Percentiles rank a stretch among this genome's conserved stretches.
phyloP scores from a whole-genome alignment of 2,888 invertebrate species.

The Cyaniris semiargus region DNA sequence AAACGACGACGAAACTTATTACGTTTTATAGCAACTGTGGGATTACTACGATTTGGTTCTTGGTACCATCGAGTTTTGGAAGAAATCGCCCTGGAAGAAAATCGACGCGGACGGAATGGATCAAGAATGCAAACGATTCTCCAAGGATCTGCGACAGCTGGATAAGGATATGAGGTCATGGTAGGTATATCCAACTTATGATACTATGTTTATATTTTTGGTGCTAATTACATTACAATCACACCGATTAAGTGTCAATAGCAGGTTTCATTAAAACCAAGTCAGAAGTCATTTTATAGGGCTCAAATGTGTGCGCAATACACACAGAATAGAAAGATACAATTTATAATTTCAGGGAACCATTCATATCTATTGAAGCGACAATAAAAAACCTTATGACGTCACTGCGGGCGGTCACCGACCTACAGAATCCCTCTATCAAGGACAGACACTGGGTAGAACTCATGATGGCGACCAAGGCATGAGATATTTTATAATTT shows the following conservation, averaged over 20 bases:
- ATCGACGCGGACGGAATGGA: constrained; percentile 97
- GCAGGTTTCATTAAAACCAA: not conserved
- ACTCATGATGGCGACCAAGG: constrained; percentile 95
- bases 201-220: not conserved
- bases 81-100: constrained; percentile 95
- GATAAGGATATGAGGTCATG: constrained; percentile 89
- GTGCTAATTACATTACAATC: not conserved
- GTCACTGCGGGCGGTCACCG: constrained; percentile 94
- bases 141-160: constrained; percentile 89
- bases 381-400: constrained; percentile 96
- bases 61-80: constrained; percentile 94
- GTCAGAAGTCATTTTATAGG: not conserved
- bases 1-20: too few species aligned
- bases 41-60: constrained; percentile 91
- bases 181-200: constrained; percentile 60
- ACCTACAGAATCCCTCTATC: constrained; percentile 96
- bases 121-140: constrained; percentile 95
- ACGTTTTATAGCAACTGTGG: constrained; percentile 86
- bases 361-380: constrained; percentile 89
- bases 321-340: not conserved
- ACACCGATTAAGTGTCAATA: not conserved
- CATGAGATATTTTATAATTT: constrained; percentile 50
- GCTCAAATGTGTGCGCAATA: too few species aligned
- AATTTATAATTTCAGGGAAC: constrained; percentile 79
- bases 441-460: constrained; percentile 96